phyloP scores from a whole-genome alignment of 2,797 vertebrate species.

The Gorsachius magnificus region DNA sequence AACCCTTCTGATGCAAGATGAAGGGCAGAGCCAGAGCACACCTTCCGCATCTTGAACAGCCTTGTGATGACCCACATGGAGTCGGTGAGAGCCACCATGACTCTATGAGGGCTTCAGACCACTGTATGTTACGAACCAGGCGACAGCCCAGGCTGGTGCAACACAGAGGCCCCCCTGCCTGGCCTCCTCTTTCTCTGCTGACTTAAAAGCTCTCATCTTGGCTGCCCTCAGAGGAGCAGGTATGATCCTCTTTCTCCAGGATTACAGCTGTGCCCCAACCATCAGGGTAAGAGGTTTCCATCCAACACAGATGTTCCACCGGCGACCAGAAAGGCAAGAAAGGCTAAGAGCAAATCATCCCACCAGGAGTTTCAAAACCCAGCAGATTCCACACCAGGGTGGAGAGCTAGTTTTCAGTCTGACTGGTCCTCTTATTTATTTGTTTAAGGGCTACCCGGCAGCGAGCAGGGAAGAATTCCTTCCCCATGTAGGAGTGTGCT shows the following conservation, averaged over 20 bases:
- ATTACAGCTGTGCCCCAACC: neutral
- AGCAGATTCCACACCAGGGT: constrained; percentile 19
- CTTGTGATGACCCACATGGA: neutral
- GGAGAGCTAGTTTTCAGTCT: constrained; percentile 17
- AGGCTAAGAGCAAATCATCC: neutral
- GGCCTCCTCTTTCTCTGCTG: neutral
- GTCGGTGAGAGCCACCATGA: accelerated
- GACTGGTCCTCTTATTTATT: constrained; percentile 29
- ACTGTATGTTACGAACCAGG: neutral
- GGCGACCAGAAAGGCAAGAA: neutral
- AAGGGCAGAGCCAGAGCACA: neutral
- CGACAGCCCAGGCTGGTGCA: neutral
- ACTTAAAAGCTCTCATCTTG: neutral
- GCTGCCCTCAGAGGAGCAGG: neutral
- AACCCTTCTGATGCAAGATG: neutral
- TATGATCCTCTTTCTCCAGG: neutral
- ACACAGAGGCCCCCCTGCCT: neutral
- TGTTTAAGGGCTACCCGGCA: constrained; percentile 14
- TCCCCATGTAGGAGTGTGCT: neutral
- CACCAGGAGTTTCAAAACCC: neutral
- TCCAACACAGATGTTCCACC: neutral
- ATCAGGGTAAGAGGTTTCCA: neutral
- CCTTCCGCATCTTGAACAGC: neutral
- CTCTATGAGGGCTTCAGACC: neutral
- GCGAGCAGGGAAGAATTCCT: neutral